phyloP scores from a whole-genome alignment of 2,888 invertebrate genomes.

The Calameuta filiformis region DNA sequence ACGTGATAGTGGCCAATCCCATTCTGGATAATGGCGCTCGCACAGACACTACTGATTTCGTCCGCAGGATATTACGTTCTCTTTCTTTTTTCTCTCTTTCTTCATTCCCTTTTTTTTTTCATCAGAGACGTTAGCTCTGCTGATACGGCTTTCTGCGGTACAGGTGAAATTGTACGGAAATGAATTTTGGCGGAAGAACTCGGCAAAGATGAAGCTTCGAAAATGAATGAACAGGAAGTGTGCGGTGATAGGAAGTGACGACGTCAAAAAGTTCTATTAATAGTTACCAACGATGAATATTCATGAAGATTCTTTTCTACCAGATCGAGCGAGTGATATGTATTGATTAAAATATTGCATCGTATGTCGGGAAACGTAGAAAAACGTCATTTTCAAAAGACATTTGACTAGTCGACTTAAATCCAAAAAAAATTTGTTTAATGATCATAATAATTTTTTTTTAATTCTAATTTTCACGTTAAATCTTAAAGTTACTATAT shows the following conservation, averaged over 20 bases:
- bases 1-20: background rate
- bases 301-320: background rate
- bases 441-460: background rate
- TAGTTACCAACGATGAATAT: background rate
- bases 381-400: too few species aligned
- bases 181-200: background rate
- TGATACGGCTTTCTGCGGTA: background rate
- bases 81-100: background rate
- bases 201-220: background rate
- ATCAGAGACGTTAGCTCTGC: background rate
- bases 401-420: too few species aligned
- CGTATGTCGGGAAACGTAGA: too few species aligned
- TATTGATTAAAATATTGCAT: background rate
- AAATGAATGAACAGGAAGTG: background rate
- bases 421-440: too few species aligned
- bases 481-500: background rate
- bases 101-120: background rate
- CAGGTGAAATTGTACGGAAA: background rate
- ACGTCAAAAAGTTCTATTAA: background rate
- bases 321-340: background rate
- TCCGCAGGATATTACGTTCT: slow-evolving; percentile 5
- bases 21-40: background rate
- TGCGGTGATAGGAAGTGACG: background rate
- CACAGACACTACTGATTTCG: background rate
- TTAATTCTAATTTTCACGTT: background rate